Conservation (phyloP, 1,140 invertebrate genomes). For the Gryllus bimaculatus region DNA sequence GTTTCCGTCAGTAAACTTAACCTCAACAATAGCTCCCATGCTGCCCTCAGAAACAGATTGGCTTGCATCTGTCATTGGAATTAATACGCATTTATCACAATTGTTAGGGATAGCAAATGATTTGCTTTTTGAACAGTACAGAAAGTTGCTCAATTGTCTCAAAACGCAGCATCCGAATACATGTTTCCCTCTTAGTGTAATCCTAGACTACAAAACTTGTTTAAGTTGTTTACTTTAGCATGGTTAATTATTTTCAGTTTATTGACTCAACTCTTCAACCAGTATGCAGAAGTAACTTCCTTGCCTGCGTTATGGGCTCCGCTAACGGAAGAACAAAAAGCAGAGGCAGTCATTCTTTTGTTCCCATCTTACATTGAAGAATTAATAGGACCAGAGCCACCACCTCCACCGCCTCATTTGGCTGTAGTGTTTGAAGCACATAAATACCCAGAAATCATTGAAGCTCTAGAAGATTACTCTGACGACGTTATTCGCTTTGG, state of each 20-base stretch:
- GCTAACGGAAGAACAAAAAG: not conserved
- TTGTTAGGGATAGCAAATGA: no score
- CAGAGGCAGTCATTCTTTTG: not conserved
- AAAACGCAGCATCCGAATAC: no score
- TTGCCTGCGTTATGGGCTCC: not conserved
- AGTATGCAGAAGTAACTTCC: not conserved
- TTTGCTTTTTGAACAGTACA: no score
- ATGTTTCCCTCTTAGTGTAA: no score
- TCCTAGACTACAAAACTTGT: no score
- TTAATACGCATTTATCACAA: no score
- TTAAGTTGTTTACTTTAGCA: no score
- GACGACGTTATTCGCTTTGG: not conserved
- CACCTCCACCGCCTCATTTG: not conserved
- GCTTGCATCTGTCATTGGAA: no score
- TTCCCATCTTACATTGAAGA: not conserved
- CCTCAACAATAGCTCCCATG: no score
- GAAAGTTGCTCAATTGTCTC: no score
- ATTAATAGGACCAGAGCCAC: not conserved
- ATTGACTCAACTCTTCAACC: not conserved
- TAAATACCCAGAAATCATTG: not conserved
- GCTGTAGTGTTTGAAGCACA: not conserved
- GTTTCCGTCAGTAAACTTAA: no score
- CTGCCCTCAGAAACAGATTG: no score
- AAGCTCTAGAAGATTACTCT: not conserved
- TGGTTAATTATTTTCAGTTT: not conserved